phyloP scores from a whole-genome alignment of 2,113 vertebrate species.

The Vulpes vulpes region DNA sequence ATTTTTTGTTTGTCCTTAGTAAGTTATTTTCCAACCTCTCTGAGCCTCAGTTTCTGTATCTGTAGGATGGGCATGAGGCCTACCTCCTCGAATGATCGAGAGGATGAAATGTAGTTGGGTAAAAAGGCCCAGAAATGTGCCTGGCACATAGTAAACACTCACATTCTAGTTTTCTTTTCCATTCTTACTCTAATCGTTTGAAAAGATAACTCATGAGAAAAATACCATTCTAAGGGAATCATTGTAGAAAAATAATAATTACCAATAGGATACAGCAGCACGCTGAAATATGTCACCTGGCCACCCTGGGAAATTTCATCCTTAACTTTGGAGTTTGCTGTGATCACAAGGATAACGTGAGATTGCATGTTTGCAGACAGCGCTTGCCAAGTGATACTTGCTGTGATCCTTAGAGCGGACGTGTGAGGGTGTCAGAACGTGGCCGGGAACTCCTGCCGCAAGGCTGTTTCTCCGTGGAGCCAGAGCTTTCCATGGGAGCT shows the following conservation, averaged over 20 bases:
- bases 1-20: slow-evolving; percentile 7
- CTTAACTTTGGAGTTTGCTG: slow-evolving; percentile 11
- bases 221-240: slow-evolving; percentile 28
- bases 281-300: not conserved
- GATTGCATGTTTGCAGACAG: not conserved
- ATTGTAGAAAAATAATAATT: slow-evolving; percentile 36
- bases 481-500: not conserved
- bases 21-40: not conserved
- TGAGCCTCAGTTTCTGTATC: slow-evolving; percentile 47
- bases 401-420: not conserved
- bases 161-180: slow-evolving; percentile 39
- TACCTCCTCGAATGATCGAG: not conserved
- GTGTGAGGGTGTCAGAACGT: not conserved
- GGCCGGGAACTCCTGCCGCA: not conserved
- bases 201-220: not conserved
- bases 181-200: slow-evolving; percentile 18
- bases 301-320: not conserved
- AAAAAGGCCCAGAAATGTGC: slow-evolving; percentile 25
- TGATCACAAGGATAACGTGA: not conserved
- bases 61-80: slow-evolving; percentile 25
- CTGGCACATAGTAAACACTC: not conserved
- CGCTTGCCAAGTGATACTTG: not conserved
- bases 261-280: not conserved
- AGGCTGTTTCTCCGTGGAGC: not conserved
- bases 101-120: not conserved